Conservation (phyloP, 2,113 vertebrate genomes). For the Kryptolebias marmoratus region DNA sequence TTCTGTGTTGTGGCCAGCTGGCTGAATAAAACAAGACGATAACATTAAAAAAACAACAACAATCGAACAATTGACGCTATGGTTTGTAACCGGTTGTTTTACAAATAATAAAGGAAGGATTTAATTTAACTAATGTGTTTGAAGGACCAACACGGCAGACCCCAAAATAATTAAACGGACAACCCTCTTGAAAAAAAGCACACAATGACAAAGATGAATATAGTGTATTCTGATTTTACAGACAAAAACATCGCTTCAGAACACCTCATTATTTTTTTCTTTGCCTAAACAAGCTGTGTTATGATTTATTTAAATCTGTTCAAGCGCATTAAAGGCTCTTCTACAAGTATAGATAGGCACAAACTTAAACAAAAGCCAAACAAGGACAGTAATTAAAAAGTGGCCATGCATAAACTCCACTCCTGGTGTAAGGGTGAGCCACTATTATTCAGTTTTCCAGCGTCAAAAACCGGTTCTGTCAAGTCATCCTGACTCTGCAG, state of each 20-base stretch:
- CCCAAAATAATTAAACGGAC: too few species aligned
- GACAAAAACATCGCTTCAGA: background rate
- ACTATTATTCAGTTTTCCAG: background rate
- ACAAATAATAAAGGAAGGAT: too few species aligned
- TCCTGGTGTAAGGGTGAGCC: background rate
- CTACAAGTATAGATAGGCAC: background rate
- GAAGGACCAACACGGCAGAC: too few species aligned
- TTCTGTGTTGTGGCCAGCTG: too few species aligned
- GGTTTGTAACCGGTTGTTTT: too few species aligned
- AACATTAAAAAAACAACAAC: too few species aligned
- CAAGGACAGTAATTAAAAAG: background rate
- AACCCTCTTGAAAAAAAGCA: too few species aligned
- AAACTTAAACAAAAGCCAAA: background rate
- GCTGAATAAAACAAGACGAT: too few species aligned
- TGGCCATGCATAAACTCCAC: background rate
- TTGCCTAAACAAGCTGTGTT: background rate
- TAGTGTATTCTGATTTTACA: too few species aligned
- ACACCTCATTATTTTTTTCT: background rate
- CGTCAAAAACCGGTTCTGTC: conserved; percentile 58
- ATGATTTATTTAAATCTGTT: background rate
- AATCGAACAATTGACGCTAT: too few species aligned
- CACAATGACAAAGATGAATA: too few species aligned
- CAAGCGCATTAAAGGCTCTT: background rate
- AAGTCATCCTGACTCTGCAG: conserved; percentile 75
- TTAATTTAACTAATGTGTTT: too few species aligned